Base-by-base conservation (phyloP, 2,113 vertebrate species). In the Podarcis cretensis region DNA sequence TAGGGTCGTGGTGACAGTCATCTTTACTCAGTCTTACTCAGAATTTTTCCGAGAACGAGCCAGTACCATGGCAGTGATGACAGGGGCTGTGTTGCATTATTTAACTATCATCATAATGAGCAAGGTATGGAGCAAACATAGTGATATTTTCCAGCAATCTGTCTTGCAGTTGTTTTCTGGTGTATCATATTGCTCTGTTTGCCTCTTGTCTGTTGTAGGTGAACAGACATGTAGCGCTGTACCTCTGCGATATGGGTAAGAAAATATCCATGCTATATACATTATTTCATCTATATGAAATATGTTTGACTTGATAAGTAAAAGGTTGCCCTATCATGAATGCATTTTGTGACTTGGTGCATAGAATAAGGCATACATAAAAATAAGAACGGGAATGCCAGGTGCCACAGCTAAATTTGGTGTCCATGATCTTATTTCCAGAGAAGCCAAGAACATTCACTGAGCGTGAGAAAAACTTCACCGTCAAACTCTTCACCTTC, bases 401-500 rank as follows among this genome's bases (percentile, higher is more conserved):
- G 10, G 16, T 1, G 0, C 23, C 23, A 1, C 14, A 30, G 86
- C 59, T 74, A 40, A 85, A 23, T 43, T 87, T 20, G 2, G 18
- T 16, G 4, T 37, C 69, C 1, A 32, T 75, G 0, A 2, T 23
- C 63, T 74, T 92, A 8, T 8, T 92, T 85, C 81, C 91, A 99
- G 99, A 99, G 96, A 95, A 97, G 75, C 97, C 96, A 9, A 97
- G 98, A 90, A 98, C 98, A 1, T 95, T 93, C 54, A 97, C 96
- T 0, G 97, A 98, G 85, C 94, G 84, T 0, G 98, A 99, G 96
- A 98, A 97, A 83, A 98, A 88, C 95, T 98, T 99, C 93, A 98
- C 98, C 0, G n/a, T 98, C 79, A 99, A 98, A 97, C 97, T 99
- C 96, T 99, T 99, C 96, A 98, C 96, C 21, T 98, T 99, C 96